Evolutionary conservation across 2,113 vertebrate genomes (phyloP), one percentile per base, ranked within the genome.

Genomic region (Sorex araneus): DNA sequence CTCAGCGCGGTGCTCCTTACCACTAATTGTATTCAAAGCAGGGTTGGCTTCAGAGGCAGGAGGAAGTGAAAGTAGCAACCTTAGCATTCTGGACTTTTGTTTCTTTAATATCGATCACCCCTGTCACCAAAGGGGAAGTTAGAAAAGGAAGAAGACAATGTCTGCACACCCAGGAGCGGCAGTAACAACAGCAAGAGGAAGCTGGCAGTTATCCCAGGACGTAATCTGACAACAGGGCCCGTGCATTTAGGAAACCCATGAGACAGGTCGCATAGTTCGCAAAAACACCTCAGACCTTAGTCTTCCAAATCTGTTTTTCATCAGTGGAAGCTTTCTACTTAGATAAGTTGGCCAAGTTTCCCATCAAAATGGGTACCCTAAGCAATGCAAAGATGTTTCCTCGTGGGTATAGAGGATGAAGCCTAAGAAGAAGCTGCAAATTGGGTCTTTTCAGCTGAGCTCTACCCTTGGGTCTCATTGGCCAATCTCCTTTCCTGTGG

Each of bases 41-140:
- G 83, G 0, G 4, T 60, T 78, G 78, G 19, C 28, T 23, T 30
- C n/a, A 15, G 3, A 4, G 25, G n/a, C 15, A 73, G 81, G 92
- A 95, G 96, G 97, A 97, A 97, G 94, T 95, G 96, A 97, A 83
- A 96, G 60, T 90, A 74, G 69, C 89, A 89, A 50, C 50, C 50
- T 92, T 93, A 90, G 92, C 94, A 11, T 93, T 93, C 74, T 89
- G 84, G 63, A 57, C 63, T 94, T 94, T 54, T 90, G 50, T 88
- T 94, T 89, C 88, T 91, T 82, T 92, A 45, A 76, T 69, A 76
- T 34, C 71, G 67, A 36, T 64, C 47, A 27, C 19, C 73, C 54
- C 30, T 13, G n/a, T 67, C 47, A 19, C 13, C 25, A 11, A 78
- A 97, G 92, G 69, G 94, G 96, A 96, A 96, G 94, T 94, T 79